Evolutionary conservation across 1,140 invertebrate species (phyloP), one percentile per base, ranked within the genome.

Genomic region (Helicoverpa armigera): DNA sequence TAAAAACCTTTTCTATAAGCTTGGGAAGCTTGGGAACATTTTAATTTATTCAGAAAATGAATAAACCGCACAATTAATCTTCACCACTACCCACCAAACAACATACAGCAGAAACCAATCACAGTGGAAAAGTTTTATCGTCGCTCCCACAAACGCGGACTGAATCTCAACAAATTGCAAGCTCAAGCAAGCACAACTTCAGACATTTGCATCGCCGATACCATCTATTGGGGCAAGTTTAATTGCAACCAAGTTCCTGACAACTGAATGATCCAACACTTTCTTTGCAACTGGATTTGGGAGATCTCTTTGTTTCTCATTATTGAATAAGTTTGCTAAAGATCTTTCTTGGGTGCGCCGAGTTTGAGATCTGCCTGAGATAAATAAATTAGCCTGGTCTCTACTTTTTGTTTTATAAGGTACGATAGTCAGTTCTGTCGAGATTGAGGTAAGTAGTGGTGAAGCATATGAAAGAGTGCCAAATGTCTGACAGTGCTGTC

Each of bases 231-330:
- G 74, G 51, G 16, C 60, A 35, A 77, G 48, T 65, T 77, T 77
- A 77, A 77, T 77, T 77, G 74, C 74, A 77, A 65, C 60, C 18
- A 65, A 63, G 60, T 77, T 65, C 5, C 56, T 56, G 58, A 16
- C 48, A n/a, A 74, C 14, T 31, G 29, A 43, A 60, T 31, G 72
- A 74, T 74, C 72, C n/a, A 43, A 73, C 70, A 50, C 43, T 51
- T 75, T 61, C 56, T 61, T 75, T 75, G 7, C 48, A 54, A 53
- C 18, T 10, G 50, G 43, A 70, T 70, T 70, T 70, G 67, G 23
- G 18, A 70, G 67, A 53, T 48, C 12, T 23, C 67, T 70, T 29
- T 54, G 50, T 29, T 53, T 29, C 35, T 50, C 12, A 29, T 54
- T 53, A 51, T 53, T 70, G 48, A 31, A 53, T 13, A 53, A 51